phyloP scores from a whole-genome alignment of 2,888 invertebrate genomes.

The Patella depressa region DNA sequence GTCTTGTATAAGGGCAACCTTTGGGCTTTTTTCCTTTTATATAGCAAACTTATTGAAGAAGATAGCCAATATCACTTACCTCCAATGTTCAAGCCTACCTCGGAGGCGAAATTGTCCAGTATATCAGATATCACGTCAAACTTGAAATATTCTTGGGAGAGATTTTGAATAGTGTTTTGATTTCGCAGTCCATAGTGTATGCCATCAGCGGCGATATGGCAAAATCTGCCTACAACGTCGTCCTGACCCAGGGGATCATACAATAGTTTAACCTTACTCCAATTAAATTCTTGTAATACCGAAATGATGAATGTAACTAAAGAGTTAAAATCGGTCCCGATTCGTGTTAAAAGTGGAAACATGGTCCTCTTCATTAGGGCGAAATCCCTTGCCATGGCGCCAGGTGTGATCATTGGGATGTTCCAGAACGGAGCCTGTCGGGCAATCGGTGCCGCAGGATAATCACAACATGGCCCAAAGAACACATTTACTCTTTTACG shows the following conservation, averaged over 20 bases:
- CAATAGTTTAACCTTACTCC: constrained; percentile 49
- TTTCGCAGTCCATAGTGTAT: constrained; percentile 49
- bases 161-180: constrained; percentile 26
- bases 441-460: constrained; percentile 90
- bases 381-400: constrained; percentile 67
- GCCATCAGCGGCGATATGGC: constrained; percentile 56
- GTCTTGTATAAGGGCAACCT: too few relatives aligned
- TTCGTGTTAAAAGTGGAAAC: constrained; percentile 82
- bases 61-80: constrained; percentile 36
- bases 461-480: constrained; percentile 68
- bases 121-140: constrained; percentile 44
- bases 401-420: constrained; percentile 85
- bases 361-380: constrained; percentile 60
- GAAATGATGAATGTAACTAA: constrained; percentile 44
- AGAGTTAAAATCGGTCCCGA: constrained; percentile 59
- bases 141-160: constrained; percentile 45
- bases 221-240: constrained; percentile 47
- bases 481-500: constrained; percentile 56
- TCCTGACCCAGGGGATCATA: constrained; percentile 56
- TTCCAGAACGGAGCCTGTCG: constrained; percentile 81
- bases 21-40: too few relatives aligned
- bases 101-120: constrained; percentile 32
- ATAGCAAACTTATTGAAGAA: too few relatives aligned
- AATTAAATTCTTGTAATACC: constrained; percentile 40
- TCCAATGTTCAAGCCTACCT: constrained; percentile 45